Conservation (phyloP, 2,888 invertebrate species). For the Eutolmus rufibarbis region DNA sequence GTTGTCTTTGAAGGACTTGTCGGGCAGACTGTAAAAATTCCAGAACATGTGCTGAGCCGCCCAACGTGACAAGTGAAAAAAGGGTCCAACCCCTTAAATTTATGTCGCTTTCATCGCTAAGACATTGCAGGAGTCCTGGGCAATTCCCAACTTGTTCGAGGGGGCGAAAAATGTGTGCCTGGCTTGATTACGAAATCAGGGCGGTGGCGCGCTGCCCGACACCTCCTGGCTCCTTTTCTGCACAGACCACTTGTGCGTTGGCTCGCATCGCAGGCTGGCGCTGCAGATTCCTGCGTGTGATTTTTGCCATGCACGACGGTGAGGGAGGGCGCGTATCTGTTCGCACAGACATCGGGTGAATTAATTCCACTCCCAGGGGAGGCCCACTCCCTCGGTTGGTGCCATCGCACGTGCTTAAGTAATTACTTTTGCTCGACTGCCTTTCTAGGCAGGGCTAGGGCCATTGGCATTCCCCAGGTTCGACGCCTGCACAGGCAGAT, state of each 20-base stretch:
- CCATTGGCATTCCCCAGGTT: not conserved
- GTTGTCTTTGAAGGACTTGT: not conserved
- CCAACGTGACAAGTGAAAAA: constrained; percentile 19
- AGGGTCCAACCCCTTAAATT: constrained; percentile 20
- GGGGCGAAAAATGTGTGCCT: not conserved
- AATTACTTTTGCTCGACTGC: constrained; percentile 45
- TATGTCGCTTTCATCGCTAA: not conserved
- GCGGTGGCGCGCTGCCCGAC: not conserved
- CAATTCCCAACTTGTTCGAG: not conserved
- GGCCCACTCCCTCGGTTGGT: not conserved
- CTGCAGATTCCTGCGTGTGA: not conserved
- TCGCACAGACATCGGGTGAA: not conserved
- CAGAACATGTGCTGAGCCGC: not conserved
- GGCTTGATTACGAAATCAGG: constrained; percentile 6
- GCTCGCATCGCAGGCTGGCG: not conserved
- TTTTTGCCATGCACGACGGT: not conserved
- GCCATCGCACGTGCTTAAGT: constrained; percentile 48
- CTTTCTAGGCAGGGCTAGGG: constrained; percentile 3
- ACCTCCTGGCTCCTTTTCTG: not conserved
- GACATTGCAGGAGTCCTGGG: not conserved
- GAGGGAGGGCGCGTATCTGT: not conserved
- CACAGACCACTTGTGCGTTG: not conserved
- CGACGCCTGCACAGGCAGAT: not conserved
- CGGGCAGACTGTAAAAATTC: not conserved
- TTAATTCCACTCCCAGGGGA: not conserved